A percentile compares a stretch with the other conserved stretches of the same genome.
These are phyloP conservation scores for Hippolais icterina DNA, from an alignment of 2,113 vertebrate genomes.

Conservation along the genomic window DNA sequence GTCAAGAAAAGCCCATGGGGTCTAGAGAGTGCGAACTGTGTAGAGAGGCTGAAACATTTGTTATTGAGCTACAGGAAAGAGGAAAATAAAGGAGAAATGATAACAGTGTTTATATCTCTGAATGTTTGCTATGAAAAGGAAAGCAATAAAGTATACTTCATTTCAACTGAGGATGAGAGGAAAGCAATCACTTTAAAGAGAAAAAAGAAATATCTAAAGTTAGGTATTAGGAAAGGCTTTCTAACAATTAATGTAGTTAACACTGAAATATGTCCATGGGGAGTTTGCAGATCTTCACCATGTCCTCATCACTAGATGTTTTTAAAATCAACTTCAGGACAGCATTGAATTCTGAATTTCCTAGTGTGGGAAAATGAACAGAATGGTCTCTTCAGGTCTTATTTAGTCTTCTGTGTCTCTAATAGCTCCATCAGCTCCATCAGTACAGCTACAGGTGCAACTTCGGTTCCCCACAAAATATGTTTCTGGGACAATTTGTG, in stretches of 20 bases:
- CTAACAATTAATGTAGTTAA: background rate
- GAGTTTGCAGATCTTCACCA: background rate
- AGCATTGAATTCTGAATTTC: background rate
- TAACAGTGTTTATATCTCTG: background rate
- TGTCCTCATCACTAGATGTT: background rate
- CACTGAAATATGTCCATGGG: background rate
- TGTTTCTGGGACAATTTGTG: background rate
- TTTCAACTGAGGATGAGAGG: background rate
- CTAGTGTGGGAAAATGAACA: background rate
- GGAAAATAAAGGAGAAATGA: background rate
- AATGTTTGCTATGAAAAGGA: background rate
- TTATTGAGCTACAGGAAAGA: background rate
- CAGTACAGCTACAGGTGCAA: background rate
- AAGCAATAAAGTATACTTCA: background rate
- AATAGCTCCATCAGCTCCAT: background rate
- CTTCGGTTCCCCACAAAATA: background rate
- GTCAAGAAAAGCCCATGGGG: background rate
- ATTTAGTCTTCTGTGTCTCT: background rate
- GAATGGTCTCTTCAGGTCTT: background rate
- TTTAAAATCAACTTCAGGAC: background rate
- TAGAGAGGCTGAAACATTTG: background rate
- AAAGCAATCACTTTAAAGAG: background rate
- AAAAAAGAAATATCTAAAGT: background rate
- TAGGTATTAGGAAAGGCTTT: background rate
- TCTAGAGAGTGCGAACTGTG: background rate